A percentile compares a stretch with the other conserved stretches of the same genome.
Conservation (phyloP, 2,797 vertebrate species). For the Chloroceryle inda region DNA sequence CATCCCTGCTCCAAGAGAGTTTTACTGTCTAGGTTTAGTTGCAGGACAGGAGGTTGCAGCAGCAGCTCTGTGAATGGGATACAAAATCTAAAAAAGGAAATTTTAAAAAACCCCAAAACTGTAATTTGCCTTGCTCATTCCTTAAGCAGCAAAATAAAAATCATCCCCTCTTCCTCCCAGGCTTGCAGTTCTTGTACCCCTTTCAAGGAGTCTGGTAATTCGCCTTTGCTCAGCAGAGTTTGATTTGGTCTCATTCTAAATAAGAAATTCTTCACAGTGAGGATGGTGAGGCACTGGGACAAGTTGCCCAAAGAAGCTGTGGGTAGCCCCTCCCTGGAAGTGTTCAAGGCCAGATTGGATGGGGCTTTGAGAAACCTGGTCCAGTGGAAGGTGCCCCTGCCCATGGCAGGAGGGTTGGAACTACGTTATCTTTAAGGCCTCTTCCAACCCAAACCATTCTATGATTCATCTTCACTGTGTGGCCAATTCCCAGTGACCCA, state of each 20-base stretch:
- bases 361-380: too few species aligned
- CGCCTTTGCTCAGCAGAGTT: not conserved
- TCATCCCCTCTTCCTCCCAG: not conserved
- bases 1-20: not conserved
- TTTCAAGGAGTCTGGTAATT: not conserved
- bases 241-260: not conserved
- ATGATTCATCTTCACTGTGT: not conserved
- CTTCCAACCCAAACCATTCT: not conserved
- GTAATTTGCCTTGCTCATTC: not conserved
- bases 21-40: not conserved
- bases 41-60: not conserved
- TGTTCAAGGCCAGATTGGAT: too few species aligned
- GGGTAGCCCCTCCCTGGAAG: too few species aligned
- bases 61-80: not conserved
- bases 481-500: not conserved
- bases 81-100: not conserved
- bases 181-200: not conserved
- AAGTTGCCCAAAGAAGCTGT: too few species aligned
- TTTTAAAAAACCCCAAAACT: not conserved
- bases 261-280: not conserved
- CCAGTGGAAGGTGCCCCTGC: not conserved
- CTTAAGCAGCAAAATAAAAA: not conserved
- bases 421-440: not conserved
- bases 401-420: not conserved
- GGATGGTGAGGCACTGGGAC: too few species aligned